Evolutionary conservation across 2,888 invertebrate genomes (phyloP).

Genomic region (Lasioglossum zephyrum): DNA sequence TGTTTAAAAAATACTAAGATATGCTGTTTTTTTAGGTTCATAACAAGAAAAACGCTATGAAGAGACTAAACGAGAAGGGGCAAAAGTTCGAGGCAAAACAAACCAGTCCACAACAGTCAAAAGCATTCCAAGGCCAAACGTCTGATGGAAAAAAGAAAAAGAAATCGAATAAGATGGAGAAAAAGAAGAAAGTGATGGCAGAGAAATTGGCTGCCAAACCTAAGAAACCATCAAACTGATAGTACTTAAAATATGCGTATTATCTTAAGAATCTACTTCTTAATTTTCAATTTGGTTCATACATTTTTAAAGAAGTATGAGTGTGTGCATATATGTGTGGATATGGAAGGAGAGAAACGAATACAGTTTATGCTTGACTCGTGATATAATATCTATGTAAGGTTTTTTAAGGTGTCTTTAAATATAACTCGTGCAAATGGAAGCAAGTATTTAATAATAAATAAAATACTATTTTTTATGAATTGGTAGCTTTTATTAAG

Average conservation of each 20-base stretch:
- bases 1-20: neutral
- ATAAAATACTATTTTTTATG: constrained; percentile 58
- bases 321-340: neutral
- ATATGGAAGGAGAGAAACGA: neutral
- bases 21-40: constrained; percentile 38
- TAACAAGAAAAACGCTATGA: constrained; percentile 35
- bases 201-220: constrained; percentile 85
- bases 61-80: constrained; percentile 13
- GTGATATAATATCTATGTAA: constrained; percentile 10
- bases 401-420: constrained; percentile 21
- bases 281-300: constrained; percentile 13
- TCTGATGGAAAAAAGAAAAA: constrained; percentile 86
- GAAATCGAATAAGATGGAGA: constrained; percentile 85
- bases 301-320: neutral
- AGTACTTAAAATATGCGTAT: neutral
- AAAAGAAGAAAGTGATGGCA: constrained; percentile 86
- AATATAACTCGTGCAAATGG: constrained; percentile 8
- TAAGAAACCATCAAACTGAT: constrained; percentile 63
- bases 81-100: constrained; percentile 7
- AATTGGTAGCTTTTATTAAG: constrained; percentile 66
- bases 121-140: constrained; percentile 86
- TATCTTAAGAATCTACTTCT: neutral
- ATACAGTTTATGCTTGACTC: constrained; percentile 4
- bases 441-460: constrained; percentile 50
- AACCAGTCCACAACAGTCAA: constrained; percentile 36